Evolutionary conservation across 2,888 invertebrate genomes (phyloP).

Genomic region (Panzeria rudis): DNA sequence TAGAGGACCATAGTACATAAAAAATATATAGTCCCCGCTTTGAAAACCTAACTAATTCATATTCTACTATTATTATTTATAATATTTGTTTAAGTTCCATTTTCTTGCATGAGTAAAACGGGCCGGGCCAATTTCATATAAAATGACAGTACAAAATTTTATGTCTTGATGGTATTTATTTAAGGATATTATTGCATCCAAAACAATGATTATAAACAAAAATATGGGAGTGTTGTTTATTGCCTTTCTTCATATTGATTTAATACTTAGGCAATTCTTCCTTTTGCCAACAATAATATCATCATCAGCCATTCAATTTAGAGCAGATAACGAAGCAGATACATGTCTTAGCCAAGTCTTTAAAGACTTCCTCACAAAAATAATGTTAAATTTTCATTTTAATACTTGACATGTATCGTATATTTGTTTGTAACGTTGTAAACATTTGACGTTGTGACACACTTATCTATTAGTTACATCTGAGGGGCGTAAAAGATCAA

Average conservation of each 20-base stretch:
- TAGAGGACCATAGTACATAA: too few relatives aligned
- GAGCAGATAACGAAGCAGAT: not conserved
- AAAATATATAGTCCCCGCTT: too few relatives aligned
- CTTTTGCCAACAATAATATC: conserved; percentile 9
- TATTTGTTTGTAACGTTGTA: conserved; percentile 9
- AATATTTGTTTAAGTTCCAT: too few relatives aligned
- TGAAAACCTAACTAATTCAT: too few relatives aligned
- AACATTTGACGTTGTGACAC: conserved; percentile 42
- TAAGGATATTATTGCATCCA: conserved; percentile 27
- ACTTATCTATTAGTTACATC: conserved; percentile 23
- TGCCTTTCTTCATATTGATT: conserved; percentile 17
- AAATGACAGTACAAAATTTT: not conserved
- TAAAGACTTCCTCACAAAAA: not conserved
- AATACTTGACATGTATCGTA: not conserved
- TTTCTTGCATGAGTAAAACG: not conserved
- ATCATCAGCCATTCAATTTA: conserved; percentile 5
- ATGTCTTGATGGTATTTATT: conserved; percentile 54
- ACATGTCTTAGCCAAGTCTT: not conserved
- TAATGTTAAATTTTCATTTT: not conserved
- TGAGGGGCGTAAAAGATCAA: conserved; percentile 45
- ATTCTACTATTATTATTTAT: too few relatives aligned
- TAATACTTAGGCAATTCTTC: conserved; percentile 18
- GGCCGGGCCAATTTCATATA: not conserved
- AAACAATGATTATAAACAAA: conserved; percentile 13
- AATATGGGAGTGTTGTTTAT: conserved; percentile 38